Evolutionary conservation across 2,888 invertebrate genomes (phyloP).

Genomic region (Galeopsomyia nigrocyanea): DNA sequence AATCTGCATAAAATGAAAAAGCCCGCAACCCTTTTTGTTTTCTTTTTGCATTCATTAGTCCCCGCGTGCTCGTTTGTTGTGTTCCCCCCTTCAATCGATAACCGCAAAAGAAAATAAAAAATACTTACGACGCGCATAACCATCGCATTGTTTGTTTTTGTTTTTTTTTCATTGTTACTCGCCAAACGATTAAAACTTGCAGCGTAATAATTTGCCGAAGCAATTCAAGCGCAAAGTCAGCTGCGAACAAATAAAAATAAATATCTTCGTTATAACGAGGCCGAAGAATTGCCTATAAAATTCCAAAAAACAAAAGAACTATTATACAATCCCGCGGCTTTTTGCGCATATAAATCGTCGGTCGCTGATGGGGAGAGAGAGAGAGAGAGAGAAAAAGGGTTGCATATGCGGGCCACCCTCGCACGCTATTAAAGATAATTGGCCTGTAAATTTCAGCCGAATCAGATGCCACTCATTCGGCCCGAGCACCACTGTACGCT

Average conservation of each 20-base stretch:
- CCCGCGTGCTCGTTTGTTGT: no score
- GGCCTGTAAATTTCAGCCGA: slow-evolving; percentile 41
- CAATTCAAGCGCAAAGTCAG: no score
- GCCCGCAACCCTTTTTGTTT: no score
- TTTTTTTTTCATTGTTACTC: no score
- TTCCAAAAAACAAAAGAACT: slow-evolving; percentile 39
- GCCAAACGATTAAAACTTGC: no score
- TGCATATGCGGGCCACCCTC: slow-evolving; percentile 35
- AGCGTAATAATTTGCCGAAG: no score
- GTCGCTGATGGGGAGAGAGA: background rate
- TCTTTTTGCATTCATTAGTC: no score
- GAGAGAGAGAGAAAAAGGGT: background rate
- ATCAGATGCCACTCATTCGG: slow-evolving; percentile 44
- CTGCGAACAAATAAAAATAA: slow-evolving; percentile 34
- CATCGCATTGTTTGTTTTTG: no score
- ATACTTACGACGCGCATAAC: no score
- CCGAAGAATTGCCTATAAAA: slow-evolving; percentile 45
- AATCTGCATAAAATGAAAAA: no score
- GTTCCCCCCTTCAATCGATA: no score
- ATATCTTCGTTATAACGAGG: slow-evolving; percentile 36
- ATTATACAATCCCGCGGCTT: slow-evolving; percentile 12
- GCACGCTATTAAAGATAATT: slow-evolving; percentile 46
- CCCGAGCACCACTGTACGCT: slow-evolving; percentile 14
- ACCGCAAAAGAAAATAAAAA: no score
- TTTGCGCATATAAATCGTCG: slow-evolving; percentile 37